Evolutionary conservation across 2,113 vertebrate species (phyloP), one percentile per base, ranked within the genome.

Genomic region (Mastomys coucha): DNA sequence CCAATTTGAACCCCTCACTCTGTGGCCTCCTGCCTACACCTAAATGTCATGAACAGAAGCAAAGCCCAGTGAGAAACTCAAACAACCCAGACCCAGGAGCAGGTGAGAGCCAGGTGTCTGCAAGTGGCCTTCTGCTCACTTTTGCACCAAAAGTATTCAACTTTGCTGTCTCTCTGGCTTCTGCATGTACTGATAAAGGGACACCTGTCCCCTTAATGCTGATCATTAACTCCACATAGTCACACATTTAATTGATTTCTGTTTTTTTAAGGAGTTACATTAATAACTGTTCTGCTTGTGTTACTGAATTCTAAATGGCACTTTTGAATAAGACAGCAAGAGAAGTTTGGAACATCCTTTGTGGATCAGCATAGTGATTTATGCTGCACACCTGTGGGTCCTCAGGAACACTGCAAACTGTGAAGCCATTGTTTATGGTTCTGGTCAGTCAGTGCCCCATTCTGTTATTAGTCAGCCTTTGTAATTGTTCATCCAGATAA

Each of bases 391-490:
- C 36, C 17, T n/a, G n/a, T n/a, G 63, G 24, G 81, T 22, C 87
- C 85, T 42, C 20, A 0, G 89, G 93, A 84, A 26, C 7, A 7
- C 28, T 22, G 26, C 28, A 19, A 28, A 86, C 28, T 13, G 10
- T 2, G 42, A 36, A 69, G 10, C 17, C 9, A 22, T 69, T 49
- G 60, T 17, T 86, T 86, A 86, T 36, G 28, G 16, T 22, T 86
- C 42, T 2, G 49, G 89, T 17, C 76, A 26, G 1, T 85, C 78
- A 3, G 22, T 36, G 65, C 49, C 20, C 19, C 60, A 45, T 86
- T 89, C 72, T 91, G n/a, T 94, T 94, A 88, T 88, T 93, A 94
- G 94, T 82, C 42, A 65, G n/a, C n/a, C 60, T 85, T 45, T 85
- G 39, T 88, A 96, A 45, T 78, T 31, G 87, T 95, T 88, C 88